Evolutionary conservation across 2,113 vertebrate genomes (phyloP), one percentile per base, ranked within the genome.

Genomic region (Brachyistius frenatus): DNA sequence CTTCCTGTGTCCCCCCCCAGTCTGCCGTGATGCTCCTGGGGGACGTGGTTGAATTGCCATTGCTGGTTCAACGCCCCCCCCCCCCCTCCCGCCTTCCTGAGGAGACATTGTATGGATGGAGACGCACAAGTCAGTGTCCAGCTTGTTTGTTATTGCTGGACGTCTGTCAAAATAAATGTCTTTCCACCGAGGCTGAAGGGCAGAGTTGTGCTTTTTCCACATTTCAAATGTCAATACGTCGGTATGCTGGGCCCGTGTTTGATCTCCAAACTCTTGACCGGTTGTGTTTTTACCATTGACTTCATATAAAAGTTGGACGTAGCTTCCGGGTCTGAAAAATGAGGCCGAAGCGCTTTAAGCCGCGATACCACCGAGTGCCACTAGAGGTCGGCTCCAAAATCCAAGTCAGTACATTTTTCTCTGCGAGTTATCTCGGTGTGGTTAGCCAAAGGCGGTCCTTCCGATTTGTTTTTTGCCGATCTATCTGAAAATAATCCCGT

Each of bases 1-100:
- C 88, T 90, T 92, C 92, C 88, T 93, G 85, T 93, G 85, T 91
- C 91, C 79, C 91, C 90, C 66, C 78, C 81, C 66, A 23, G 56
- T 86, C 87, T 88, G 76, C 66, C 6, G 54, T 39, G 2, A 87
- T 41, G 73, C 64, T 89, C 79, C 57, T 68, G 66, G 65, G 81
- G 84, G 69, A 23, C 23, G 23, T 23, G 23, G 32, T 47, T 30
- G 55, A 58, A 69, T 23, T 83, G 71, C 69, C 80, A 66, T 89
- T 85, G 85, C 37, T 9, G 30, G 39, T 66, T 33, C 32, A 5
- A 8, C 52, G 36, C 60, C 65, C 31, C 50, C 55, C 9, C n/a
- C 41, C 32, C 35, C 30, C 46, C 2, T 9, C 13, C 16, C 16
- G 49, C 14, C 52, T 56, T 81, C 67, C 66, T 52, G 64, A 66